These are phyloP conservation scores for Triplophysa bombifrons DNA, from an alignment of 2,797 vertebrate species.

Conservation along the genomic window DNA sequence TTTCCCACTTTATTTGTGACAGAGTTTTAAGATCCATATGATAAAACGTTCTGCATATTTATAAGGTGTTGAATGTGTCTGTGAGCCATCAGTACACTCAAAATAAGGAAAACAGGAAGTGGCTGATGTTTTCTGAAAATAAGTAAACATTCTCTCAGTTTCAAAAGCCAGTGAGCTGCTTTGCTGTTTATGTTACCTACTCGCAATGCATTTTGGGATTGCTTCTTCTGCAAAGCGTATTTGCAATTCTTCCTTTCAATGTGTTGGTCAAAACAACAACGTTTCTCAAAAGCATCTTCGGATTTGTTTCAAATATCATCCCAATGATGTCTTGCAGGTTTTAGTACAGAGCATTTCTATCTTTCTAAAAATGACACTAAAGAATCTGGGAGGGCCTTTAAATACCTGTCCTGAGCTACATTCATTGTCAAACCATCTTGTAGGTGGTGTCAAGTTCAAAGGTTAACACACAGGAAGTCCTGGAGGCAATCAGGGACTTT, in stretches of 20 bases:
- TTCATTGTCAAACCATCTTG: conserved; percentile 19
- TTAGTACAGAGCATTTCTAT: conserved; percentile 17
- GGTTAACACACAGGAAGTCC: conserved; percentile 31
- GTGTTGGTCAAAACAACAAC: neutral
- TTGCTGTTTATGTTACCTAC: neutral
- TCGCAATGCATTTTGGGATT: no score
- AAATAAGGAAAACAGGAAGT: neutral
- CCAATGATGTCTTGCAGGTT: neutral
- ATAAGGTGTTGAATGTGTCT: neutral
- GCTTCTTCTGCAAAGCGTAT: neutral
- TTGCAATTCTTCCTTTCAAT: neutral
- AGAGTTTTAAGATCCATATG: neutral
- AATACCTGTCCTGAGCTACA: conserved; percentile 43
- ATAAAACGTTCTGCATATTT: neutral
- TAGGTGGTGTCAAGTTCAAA: neutral
- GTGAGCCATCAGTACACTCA: neutral
- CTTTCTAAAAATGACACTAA: neutral
- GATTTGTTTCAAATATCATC: neutral
- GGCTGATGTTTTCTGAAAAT: neutral
- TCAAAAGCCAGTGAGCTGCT: neutral
- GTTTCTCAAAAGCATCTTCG: neutral
- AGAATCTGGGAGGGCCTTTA: conserved; percentile 6
- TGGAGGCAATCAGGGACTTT: conserved; percentile 43
- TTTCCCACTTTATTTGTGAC: conserved; percentile 1
- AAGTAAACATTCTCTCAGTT: no score